A percentile compares a stretch with the other conserved stretches of the same genome.
phyloP scores from a whole-genome alignment of 2,888 invertebrate species.

The Podabrus alpinus region DNA sequence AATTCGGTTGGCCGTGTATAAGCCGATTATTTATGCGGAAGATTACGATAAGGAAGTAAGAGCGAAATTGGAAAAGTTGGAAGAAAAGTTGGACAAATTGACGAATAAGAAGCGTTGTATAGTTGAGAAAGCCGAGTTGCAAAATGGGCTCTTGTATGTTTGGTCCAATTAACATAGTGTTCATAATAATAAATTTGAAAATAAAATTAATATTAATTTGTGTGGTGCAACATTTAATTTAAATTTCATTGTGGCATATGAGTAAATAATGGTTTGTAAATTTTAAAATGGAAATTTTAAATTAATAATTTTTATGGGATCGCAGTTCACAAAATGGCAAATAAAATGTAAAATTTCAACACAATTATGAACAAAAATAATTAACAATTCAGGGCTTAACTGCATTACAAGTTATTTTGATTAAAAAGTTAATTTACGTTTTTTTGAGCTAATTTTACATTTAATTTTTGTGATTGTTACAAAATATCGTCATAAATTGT shows the following conservation, averaged over 20 bases:
- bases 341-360: neutral
- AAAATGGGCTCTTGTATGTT: neutral
- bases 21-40: neutral
- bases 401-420: neutral
- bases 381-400: neutral
- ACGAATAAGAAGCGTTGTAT: neutral
- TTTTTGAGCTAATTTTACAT: neutral
- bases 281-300: neutral
- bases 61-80: neutral
- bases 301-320: neutral
- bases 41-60: neutral
- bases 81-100: neutral
- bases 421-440: neutral
- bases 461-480: neutral
- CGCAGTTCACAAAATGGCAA: neutral
- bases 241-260: neutral
- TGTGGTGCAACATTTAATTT: neutral
- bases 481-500: neutral
- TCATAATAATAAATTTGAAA: neutral
- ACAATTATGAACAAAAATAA: neutral
- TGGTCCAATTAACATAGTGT: neutral
- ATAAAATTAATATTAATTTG: neutral
- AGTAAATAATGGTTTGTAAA: neutral
- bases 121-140: neutral
- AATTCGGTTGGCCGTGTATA: neutral